A percentile compares a stretch with the other conserved stretches of the same genome.
Evolutionary conservation across 2,113 vertebrate genomes (phyloP).

Genomic region (Rhinoderma darwinii): DNA sequence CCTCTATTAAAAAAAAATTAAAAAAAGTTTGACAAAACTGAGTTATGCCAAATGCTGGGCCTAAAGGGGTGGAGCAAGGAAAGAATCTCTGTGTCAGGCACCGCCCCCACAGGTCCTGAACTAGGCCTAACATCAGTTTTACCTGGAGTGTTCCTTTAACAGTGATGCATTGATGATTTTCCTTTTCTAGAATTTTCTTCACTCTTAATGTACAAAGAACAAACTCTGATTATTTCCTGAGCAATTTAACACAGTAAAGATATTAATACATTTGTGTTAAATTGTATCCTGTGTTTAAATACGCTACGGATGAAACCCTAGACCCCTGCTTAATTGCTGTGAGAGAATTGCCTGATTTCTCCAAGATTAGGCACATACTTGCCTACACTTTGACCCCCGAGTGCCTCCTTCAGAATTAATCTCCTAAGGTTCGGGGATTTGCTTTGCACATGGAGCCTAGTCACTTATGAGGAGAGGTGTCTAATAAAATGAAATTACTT

Average conservation of each 20-base stretch:
- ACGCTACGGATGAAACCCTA: constrained; percentile 84
- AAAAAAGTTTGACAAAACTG: too few relatives aligned
- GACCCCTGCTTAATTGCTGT: constrained; percentile 86
- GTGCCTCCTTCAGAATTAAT: constrained; percentile 86
- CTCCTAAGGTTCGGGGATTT: constrained; percentile 83
- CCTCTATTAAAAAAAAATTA: too few relatives aligned
- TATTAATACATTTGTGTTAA: constrained; percentile 85
- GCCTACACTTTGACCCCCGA: constrained; percentile 82
- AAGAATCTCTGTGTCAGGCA: background rate
- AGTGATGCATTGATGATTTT: background rate
- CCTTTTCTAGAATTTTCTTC: background rate
- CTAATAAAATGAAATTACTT: constrained; percentile 79
- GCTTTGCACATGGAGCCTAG: constrained; percentile 74
- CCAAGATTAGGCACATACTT: constrained; percentile 85
- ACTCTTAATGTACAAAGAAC: constrained; percentile 62
- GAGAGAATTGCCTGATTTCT: constrained; percentile 85
- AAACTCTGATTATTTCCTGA: constrained; percentile 81
- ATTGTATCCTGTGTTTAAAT: constrained; percentile 89
- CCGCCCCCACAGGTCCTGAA: background rate
- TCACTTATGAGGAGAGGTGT: constrained; percentile 78
- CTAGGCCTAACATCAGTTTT: background rate
- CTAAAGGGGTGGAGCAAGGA: too few relatives aligned
- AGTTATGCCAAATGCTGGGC: too few relatives aligned
- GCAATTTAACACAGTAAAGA: constrained; percentile 82
- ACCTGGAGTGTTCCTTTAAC: background rate